phyloP scores from a whole-genome alignment of 2,113 vertebrate species.

The Gasterosteus aculeatus region DNA sequence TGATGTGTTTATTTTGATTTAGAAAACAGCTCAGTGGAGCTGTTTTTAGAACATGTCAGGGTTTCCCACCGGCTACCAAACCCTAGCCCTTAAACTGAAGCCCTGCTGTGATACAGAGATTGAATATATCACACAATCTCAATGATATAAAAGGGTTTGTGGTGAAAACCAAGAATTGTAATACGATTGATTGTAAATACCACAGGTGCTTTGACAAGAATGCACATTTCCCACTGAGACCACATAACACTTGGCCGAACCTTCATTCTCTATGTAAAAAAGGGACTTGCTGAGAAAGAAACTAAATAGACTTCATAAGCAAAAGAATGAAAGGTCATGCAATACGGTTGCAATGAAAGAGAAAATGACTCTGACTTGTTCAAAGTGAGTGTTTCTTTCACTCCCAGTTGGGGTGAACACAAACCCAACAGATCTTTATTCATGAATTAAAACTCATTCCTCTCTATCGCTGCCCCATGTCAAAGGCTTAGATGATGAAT shows the following conservation, averaged over 20 bases:
- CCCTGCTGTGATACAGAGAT: constrained; percentile 29
- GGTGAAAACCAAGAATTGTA: constrained; percentile 6
- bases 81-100: constrained; percentile 13
- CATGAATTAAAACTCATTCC: constrained; percentile 57
- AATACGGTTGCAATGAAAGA: constrained; percentile 18
- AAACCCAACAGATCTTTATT: constrained; percentile 42
- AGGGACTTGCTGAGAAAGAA: constrained; percentile 11
- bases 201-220: constrained; percentile 33
- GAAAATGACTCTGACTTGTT: constrained; percentile 24
- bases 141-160: not conserved
- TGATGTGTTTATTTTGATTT: not conserved
- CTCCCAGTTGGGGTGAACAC: constrained; percentile 19
- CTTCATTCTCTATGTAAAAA: constrained; percentile 27
- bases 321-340: constrained; percentile 20
- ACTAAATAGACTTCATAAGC: not conserved
- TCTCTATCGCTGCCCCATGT: constrained; percentile 11
- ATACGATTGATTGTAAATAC: constrained; percentile 35
- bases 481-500: constrained; percentile 65
- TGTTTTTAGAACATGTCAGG: not conserved
- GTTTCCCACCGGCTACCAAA: not conserved
- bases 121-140: constrained; percentile 41
- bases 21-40: not conserved
- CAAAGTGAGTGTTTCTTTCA: constrained; percentile 29
- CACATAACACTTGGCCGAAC: not conserved
- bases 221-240: constrained; percentile 8